Evolutionary conservation across 2,888 invertebrate species (phyloP).

Genomic region (Trichopria drosophilae): DNA sequence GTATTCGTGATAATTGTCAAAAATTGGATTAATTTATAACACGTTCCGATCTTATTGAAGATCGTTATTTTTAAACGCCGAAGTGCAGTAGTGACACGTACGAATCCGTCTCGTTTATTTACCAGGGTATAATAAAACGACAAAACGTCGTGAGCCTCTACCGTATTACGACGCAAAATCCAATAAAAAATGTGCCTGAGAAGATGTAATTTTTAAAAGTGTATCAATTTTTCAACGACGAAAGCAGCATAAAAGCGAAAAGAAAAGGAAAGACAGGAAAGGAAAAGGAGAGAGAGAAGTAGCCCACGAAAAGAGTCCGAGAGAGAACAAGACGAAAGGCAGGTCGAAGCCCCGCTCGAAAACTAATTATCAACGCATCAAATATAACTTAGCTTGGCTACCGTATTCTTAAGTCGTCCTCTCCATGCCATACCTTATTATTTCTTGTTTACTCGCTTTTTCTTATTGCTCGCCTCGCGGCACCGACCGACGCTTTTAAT

Average conservation of each 20-base stretch:
- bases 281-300: constrained; percentile 13
- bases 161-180: no score
- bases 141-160: no score
- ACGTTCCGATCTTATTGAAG: no score
- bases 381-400: constrained; percentile 54
- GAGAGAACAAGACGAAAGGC: constrained; percentile 26
- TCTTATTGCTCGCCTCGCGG: constrained; percentile 33
- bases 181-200: no score
- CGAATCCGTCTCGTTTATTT: no score
- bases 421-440: constrained; percentile 38
- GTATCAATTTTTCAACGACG: no score
- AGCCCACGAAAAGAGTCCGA: constrained; percentile 23
- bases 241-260: constrained; percentile 17
- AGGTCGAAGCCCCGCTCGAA: constrained; percentile 42
- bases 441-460: constrained; percentile 41
- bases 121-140: no score
- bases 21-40: no score
- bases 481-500: constrained; percentile 17
- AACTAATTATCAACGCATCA: constrained; percentile 57
- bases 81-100: no score
- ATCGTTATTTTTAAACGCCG: no score
- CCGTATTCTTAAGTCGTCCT: constrained; percentile 49
- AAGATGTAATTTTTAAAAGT: no score
- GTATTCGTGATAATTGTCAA: no score
- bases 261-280: constrained; percentile 18